Evolutionary conservation across 1,140 invertebrate species (phyloP), one percentile per base, ranked within the genome.

Genomic region (Ditylenchus dipsaci): DNA sequence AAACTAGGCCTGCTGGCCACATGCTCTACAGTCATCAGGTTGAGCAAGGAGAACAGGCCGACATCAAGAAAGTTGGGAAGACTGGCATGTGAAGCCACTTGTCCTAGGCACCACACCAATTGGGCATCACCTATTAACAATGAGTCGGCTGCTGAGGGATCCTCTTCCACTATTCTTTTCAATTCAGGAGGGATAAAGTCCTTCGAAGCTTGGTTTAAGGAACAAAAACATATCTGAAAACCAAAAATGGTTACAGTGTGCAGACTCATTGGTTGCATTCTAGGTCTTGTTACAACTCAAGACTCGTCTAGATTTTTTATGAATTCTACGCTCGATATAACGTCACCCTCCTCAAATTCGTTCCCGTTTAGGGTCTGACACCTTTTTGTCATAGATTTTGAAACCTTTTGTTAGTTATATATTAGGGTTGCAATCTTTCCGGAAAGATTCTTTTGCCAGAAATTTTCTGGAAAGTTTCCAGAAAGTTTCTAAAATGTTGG

Each of bases 11-110:
- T 58, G 8, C 75, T 76, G 19, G 45, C 53, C 17, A 76, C 56
- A 47, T 76, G 65, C 15, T 27, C 47, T 27, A 77, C 76, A 19
- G 75, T 76, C 75, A 76, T 78, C 1, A 76, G 56, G 43, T 76
- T 76, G 1, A 76, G 43, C 15, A 76, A 27, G 15, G 74, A 76
- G 63, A 65, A 64, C 9, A 76, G 42, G 3, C 62, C 58, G 3
- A 74, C 71, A 66, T 76, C 74, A 17, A 64, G 19, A 59, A 63
- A 70, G 43, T 53, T 57, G 17, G 59, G 45, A 0, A 26, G 21
- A 30, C 38, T 26, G 38, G 53, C 47, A 27, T 68, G 26, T 45
- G 1, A 71, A 69, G 47, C 26, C 60, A 63, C 1, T 29, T 38
- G 29, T n/a, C 30, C 21, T 27, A 45, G 23, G 59, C 75, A 68